Evolutionary conservation across 2,113 vertebrate species (phyloP), one percentile per base, ranked within the genome.

Genomic region (Onychostruthus taczanowskii): DNA sequence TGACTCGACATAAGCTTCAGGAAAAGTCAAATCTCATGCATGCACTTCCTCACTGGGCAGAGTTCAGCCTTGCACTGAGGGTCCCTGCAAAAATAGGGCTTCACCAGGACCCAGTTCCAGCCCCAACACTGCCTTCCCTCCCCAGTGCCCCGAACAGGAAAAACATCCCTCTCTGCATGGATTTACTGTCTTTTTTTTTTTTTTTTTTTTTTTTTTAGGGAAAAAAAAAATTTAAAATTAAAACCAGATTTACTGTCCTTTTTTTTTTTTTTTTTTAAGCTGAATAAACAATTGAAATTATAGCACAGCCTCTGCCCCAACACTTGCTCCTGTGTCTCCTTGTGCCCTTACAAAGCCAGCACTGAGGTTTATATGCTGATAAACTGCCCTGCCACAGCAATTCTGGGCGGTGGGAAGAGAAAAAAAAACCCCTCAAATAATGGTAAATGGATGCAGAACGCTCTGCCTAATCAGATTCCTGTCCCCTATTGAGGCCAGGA

Each of bases 381-480:
- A 95, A 94, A 84, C 91, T 63, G 56, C 89, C 69, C 76, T 2
- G 4, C 68, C 63, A 81, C 16, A 6, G 68, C 73, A 84, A 35
- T 87, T 86, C 64, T 46, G 61, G 78, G 63, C 4, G 2, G 87
- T 55, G 61, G 78, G 79, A 95, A 94, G 84, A 61, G 33, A 41
- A 7, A 1, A 67, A 52, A 46, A 50, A 6, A 6, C 0, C 1
- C 24, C 87, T 82, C 72, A 85, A 83, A 76, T 90, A 85, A 96
- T 58, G 67, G 93, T 90, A 96, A 96, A 93, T 93, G 77, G 76
- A 96, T 94, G 94, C 91, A 94, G 86, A 91, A 73, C 23, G n/a
- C 95, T 90, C 93, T 96, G 97, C 96, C 97, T 97, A 95, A 91
- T 82, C 85, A 96, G 96, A 97, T 97, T 95, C 95, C 94, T 95